Evolutionary conservation across 2,888 invertebrate species (phyloP), one percentile per base, ranked within the genome.

Genomic region (Sycophila texana): DNA sequence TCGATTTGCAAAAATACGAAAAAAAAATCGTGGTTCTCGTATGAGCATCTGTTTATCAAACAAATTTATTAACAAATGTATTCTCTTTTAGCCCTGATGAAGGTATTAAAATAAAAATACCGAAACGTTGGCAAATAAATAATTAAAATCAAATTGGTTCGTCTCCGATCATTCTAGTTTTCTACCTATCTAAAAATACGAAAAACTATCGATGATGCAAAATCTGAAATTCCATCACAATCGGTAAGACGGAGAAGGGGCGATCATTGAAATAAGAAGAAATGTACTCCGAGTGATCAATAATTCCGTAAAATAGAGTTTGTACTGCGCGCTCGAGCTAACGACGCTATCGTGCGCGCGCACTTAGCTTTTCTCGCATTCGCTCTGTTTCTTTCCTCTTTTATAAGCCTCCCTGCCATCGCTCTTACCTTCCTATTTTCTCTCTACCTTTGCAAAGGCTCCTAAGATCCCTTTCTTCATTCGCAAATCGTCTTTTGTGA

Each of bases 161-260:
- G n/a, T n/a, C n/a, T n/a, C n/a, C n/a, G n/a, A n/a, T n/a, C n/a
- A n/a, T n/a, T n/a, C n/a, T n/a, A n/a, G n/a, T n/a, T n/a, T n/a
- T n/a, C n/a, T n/a, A n/a, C n/a, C n/a, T n/a, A n/a, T n/a, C n/a
- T n/a, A n/a, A n/a, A n/a, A n/a, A n/a, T n/a, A n/a, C 26, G 49
- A 18, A 77, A 73, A 77, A 61, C 72, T 26, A 26, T 26, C 1
- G 71, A 72, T 73, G 72, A 77, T 77, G 73, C 67, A 73, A 77
- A 73, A 73, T 61, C 61, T 73, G 55, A 47, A 61, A 61, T 26
- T 26, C 30, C 49, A 4, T 30, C 47, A 49, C 65, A 71, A 76
- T 72, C 76, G 61, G 70, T 57, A 49, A 67, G 10, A 51, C 55
- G 49, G 12, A 39, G 53, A 53, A 1, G 5, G 53, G 16, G 53